phyloP scores from a whole-genome alignment of 2,888 invertebrate species.

The Mythimna albipuncta region DNA sequence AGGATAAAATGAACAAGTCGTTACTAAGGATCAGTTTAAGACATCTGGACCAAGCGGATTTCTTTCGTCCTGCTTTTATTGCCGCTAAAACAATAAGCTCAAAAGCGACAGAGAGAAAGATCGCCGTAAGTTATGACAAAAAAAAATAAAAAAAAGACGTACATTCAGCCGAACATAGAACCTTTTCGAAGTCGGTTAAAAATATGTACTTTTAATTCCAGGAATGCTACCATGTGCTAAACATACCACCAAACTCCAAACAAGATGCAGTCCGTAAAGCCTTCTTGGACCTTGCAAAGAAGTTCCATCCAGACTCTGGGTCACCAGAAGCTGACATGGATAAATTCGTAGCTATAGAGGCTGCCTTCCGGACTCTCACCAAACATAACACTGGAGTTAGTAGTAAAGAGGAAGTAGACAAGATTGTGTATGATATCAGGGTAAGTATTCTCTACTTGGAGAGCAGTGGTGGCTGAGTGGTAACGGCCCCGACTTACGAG shows the following conservation, averaged over 20 bases:
- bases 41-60: constrained; percentile 36
- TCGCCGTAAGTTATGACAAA: constrained; percentile 69
- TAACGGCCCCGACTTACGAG: no score
- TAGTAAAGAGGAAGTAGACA: constrained; percentile 89
- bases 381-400: constrained; percentile 91
- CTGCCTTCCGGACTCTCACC: constrained; percentile 93
- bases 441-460: constrained; percentile 73
- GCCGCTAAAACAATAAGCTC: constrained; percentile 59
- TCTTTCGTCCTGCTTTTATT: constrained; percentile 38
- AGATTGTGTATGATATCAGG: constrained; percentile 92
- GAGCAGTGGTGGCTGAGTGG: no score
- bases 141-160: no score
- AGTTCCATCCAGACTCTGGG: constrained; percentile 96
- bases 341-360: constrained; percentile 94
- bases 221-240: constrained; percentile 93
- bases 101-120: constrained; percentile 64
- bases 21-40: constrained; percentile 35
- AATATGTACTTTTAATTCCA: constrained; percentile 72
- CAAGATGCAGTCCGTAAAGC: constrained; percentile 93
- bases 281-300: constrained; percentile 94
- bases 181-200: no score
- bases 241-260: constrained; percentile 92
- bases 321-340: constrained; percentile 92
- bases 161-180: no score
- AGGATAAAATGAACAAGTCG: constrained; percentile 61